Conservation (phyloP, 1,140 invertebrate genomes). For the Pseudomyrmex flavicornis region DNA sequence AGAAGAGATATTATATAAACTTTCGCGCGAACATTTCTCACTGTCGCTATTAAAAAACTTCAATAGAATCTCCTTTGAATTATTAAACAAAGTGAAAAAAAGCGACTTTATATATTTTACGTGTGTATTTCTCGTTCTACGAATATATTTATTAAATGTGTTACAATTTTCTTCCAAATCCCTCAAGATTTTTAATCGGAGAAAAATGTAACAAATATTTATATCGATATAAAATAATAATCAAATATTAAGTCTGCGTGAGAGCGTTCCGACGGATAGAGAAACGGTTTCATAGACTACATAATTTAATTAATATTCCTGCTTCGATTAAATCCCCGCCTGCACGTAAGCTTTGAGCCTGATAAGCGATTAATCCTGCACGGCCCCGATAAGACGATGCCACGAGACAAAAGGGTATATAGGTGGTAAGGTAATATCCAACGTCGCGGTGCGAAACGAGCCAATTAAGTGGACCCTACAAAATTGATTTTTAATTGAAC, state of each 20-base stretch:
- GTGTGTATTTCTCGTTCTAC: neutral
- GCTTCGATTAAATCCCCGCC: constrained; percentile 68
- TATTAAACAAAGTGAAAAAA: no score
- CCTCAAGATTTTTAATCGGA: neutral
- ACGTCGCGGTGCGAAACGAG: constrained; percentile 63
- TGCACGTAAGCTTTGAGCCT: constrained; percentile 70
- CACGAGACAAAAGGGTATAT: constrained; percentile 71
- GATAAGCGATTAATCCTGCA: constrained; percentile 75
- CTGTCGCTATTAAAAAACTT: neutral
- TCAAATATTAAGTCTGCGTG: constrained; percentile 17
- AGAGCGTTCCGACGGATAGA: constrained; percentile 5
- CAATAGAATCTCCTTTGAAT: neutral
- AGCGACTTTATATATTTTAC: neutral
- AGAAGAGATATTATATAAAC: neutral
- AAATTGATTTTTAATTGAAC: constrained; percentile 79
- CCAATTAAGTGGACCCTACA: constrained; percentile 72
- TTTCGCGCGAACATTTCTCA: neutral
- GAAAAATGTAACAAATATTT: no score
- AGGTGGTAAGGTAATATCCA: constrained; percentile 67
- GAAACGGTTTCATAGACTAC: constrained; percentile 41
- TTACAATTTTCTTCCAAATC: neutral
- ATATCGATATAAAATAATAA: constrained; percentile 7
- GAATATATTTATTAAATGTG: neutral
- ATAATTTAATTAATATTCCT: constrained; percentile 74
- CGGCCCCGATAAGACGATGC: constrained; percentile 72